These are phyloP conservation scores for Scrobipalpa costella DNA, from an alignment of 2,888 invertebrate species.

Conservation along the genomic window DNA sequence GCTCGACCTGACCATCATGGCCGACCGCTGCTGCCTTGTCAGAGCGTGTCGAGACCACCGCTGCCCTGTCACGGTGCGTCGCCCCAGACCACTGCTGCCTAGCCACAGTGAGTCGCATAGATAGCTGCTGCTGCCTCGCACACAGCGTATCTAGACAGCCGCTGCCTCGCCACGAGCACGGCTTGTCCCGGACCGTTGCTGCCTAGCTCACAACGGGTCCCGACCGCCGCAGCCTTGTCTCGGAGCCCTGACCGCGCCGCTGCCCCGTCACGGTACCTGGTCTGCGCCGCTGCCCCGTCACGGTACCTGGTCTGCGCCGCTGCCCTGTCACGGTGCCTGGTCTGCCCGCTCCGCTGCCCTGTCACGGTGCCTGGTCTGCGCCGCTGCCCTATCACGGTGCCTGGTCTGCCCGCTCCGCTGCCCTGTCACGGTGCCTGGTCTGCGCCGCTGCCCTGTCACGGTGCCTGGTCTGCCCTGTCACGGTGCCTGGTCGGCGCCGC, in stretches of 20 bases:
- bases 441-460: slow-evolving; percentile 14
- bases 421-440: slow-evolving; percentile 9
- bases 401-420: slow-evolving; percentile 23
- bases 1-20: not conserved
- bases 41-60: slow-evolving; percentile 22
- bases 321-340: slow-evolving; percentile 22
- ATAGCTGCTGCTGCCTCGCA: slow-evolving; percentile 27
- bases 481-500: slow-evolving; percentile 23
- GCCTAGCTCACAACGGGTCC: slow-evolving; percentile 28
- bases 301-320: slow-evolving; percentile 19
- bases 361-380: slow-evolving; percentile 26
- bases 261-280: slow-evolving; percentile 4
- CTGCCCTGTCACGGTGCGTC: slow-evolving; percentile 29
- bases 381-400: slow-evolving; percentile 10
- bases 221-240: slow-evolving; percentile 29
- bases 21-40: slow-evolving; percentile 22
- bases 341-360: slow-evolving; percentile 18
- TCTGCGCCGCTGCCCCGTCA: slow-evolving; percentile 23
- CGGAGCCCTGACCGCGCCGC: slow-evolving; percentile 14
- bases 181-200: slow-evolving; percentile 25
- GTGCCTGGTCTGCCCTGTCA: slow-evolving; percentile 30
- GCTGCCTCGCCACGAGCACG: slow-evolving; percentile 8
- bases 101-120: slow-evolving; percentile 21
- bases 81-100: slow-evolving; percentile 21
- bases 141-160: slow-evolving; percentile 25